A percentile compares a stretch with the other conserved stretches of the same genome.
phyloP scores from a whole-genome alignment of 2,797 vertebrate genomes.

The Syndactyla subalaris region DNA sequence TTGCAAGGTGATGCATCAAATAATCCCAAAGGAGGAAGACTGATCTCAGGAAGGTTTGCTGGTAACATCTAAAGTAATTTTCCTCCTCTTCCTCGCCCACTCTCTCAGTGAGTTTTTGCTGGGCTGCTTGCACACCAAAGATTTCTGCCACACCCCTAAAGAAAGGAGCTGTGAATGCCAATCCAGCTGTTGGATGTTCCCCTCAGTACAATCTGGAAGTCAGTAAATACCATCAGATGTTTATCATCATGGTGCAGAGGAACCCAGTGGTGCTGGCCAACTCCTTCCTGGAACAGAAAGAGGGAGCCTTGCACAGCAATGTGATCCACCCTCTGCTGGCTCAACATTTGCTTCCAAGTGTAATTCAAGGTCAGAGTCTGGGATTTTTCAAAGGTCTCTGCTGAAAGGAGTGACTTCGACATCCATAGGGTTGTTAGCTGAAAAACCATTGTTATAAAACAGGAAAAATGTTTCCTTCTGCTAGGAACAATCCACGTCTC shows the following conservation, averaged over 20 bases:
- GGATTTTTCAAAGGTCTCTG: background rate
- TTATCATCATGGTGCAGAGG: background rate
- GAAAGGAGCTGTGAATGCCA: background rate
- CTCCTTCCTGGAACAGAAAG: background rate
- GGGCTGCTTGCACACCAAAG: background rate
- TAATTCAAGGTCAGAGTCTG: background rate
- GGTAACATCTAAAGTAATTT: background rate
- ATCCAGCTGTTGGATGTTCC: background rate
- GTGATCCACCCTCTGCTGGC: background rate
- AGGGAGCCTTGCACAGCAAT: background rate
- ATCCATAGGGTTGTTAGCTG: background rate
- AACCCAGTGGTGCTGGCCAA: background rate
- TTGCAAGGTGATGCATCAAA: background rate
- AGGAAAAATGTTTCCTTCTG: background rate
- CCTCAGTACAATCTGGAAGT: background rate
- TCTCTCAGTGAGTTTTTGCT: background rate
- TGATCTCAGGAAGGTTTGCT: background rate
- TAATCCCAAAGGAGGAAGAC: background rate
- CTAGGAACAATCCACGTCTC: background rate
- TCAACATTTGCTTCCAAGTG: background rate
- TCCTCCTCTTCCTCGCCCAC: background rate
- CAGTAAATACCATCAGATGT: background rate
- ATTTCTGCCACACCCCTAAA: background rate
- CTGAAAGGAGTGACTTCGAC: background rate
- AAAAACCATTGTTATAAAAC: background rate